Conservation (phyloP, 2,113 vertebrate genomes). For the Lamprologus ornatipinnis region DNA sequence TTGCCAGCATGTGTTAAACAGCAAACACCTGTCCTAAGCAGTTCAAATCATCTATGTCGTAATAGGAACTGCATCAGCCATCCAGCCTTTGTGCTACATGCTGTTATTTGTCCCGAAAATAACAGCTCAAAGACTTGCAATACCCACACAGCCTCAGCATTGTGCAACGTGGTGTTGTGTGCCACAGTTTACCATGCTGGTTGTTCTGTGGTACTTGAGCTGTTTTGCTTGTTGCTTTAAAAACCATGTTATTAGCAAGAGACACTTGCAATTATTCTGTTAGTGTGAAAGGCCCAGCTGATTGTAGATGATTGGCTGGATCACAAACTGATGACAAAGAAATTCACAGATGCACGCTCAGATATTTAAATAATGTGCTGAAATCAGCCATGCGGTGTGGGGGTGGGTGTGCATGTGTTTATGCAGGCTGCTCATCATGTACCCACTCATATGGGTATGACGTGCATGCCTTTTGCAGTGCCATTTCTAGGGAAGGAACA, state of each 20-base stretch:
- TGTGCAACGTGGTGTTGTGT: neutral
- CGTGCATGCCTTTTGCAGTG: neutral
- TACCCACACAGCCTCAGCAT: neutral
- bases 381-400: neutral
- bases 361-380: constrained; percentile 8
- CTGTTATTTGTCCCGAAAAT: neutral
- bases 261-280: constrained; percentile 47
- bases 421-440: neutral
- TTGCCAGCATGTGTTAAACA: neutral
- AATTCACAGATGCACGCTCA: neutral
- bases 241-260: constrained; percentile 26
- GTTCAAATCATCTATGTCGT: neutral
- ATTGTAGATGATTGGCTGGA: constrained; percentile 36
- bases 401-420: neutral
- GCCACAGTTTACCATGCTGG: neutral
- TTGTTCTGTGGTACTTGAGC: constrained; percentile 1
- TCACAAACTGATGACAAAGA: constrained; percentile 23
- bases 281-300: constrained; percentile 22
- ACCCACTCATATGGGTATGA: neutral
- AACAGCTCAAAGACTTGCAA: neutral
- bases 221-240: neutral
- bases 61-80: neutral
- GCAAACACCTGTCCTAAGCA: neutral
- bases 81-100: neutral
- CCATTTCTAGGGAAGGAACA: neutral